Evolutionary conservation across 1,140 invertebrate species (phyloP), one percentile per base, ranked within the genome.

Genomic region (Panulirus ornatus): DNA sequence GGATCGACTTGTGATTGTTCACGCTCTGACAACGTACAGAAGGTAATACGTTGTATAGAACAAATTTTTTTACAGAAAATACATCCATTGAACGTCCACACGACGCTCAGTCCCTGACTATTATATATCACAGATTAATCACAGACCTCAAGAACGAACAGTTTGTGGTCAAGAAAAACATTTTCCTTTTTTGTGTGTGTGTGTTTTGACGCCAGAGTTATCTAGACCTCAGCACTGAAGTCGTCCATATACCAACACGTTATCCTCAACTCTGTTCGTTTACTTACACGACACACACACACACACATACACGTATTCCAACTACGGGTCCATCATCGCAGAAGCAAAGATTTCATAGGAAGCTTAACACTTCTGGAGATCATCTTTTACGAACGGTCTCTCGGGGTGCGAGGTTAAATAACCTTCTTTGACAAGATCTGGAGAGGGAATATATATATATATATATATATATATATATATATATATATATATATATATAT

Each of bases 111-210:
- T 58, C 78, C 78, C 78, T 81, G 78, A 81, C 78, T 81, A 81
- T 58, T 58, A 58, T 51, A 81, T 81, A 81, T 81, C 78, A 81
- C 78, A 81, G 78, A 81, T 81, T 58, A 81, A 81, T 81, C 78
- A 81, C 78, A 36, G 54, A 81, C 78, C 76, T 79, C 78, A 81
- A 40, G 14, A 58, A 27, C 22, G 30, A 30, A 34, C 76, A 51
- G 78, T 51, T 58, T 81, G 78, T 58, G 54, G 78, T 36, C 11
- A 58, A 58, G 34, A 36, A 76, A 58, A 34, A 34, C 2, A 38
- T 38, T 34, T 22, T 27, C 70, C 66, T 38, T 11, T 36, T 38
- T 16, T 38, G 14, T 16, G 14, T 38, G 70, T 73, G 34, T 16
- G 34, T 73, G 70, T 2, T n/a, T 5, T 22, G 66, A 58, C n/a